phyloP scores from a whole-genome alignment of 2,888 invertebrate genomes.

The Drosophila tripunctata region DNA sequence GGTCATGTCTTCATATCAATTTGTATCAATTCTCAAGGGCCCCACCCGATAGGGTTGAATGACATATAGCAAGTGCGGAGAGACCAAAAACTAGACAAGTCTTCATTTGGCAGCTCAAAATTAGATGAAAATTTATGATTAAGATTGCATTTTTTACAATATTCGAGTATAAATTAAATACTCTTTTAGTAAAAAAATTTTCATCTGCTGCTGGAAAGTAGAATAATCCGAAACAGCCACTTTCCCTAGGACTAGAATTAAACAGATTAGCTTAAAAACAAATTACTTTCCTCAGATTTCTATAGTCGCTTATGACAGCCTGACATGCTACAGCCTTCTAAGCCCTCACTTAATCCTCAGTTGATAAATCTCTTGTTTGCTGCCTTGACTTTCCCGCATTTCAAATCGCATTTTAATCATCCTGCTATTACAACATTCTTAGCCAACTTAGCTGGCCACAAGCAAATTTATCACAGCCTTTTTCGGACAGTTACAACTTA shows the following conservation, averaged over 20 bases:
- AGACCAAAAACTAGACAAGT: neutral
- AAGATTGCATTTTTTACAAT: neutral
- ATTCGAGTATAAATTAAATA: no score
- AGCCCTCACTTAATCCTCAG: slow-evolving; percentile 22
- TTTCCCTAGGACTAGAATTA: slow-evolving; percentile 20
- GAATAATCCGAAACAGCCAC: no score
- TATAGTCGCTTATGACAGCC: slow-evolving; percentile 3
- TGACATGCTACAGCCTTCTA: slow-evolving; percentile 14
- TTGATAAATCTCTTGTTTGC: slow-evolving; percentile 43
- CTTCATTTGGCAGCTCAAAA: slow-evolving; percentile 50
- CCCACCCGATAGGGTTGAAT: slow-evolving; percentile 55
- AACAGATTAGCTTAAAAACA: neutral
- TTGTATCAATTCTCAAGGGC: slow-evolving; percentile 73
- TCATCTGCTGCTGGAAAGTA: no score
- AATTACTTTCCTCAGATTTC: neutral
- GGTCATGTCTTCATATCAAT: slow-evolving; percentile 50
- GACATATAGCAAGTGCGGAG: slow-evolving; percentile 23
- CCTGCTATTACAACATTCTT: slow-evolving; percentile 43
- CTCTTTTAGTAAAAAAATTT: no score
- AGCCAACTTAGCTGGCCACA: slow-evolving; percentile 17
- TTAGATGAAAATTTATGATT: neutral
- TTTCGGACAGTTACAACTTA: slow-evolving; percentile 46
- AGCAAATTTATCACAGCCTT: slow-evolving; percentile 46
- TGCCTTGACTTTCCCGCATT: slow-evolving; percentile 53
- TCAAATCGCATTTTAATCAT: slow-evolving; percentile 55